Conservation (phyloP, 92 coral and sea anemone genomes). For the Parazoanthus darwini region DNA sequence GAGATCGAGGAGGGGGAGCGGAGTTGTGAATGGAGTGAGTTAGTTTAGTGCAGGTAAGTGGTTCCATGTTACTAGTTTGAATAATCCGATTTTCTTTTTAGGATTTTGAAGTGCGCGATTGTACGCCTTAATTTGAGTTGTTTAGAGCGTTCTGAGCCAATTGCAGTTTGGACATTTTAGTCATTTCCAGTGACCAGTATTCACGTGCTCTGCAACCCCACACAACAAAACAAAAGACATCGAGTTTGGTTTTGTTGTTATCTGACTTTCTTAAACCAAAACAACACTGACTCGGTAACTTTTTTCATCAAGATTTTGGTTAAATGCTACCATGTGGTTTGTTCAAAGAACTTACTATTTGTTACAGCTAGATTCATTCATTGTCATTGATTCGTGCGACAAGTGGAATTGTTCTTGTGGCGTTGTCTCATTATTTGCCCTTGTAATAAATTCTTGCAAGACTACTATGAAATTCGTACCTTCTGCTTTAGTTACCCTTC, state of each 20-base stretch:
- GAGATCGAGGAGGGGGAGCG: neutral
- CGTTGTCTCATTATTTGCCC: too few relatives aligned
- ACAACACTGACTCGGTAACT: neutral
- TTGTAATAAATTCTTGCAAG: too few relatives aligned
- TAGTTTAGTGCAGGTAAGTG: neutral
- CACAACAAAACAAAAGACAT: neutral
- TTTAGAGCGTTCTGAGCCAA: neutral
- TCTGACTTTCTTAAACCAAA: neutral
- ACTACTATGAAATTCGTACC: too few relatives aligned
- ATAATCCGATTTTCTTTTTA: neutral
- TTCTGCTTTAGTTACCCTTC: too few relatives aligned
- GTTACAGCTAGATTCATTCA: too few relatives aligned
- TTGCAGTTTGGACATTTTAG: too few relatives aligned
- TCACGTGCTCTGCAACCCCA: slow-evolving; percentile 1
- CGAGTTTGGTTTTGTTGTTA: neutral
- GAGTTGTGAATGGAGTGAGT: neutral
- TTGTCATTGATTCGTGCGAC: too few relatives aligned
- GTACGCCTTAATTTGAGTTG: too few relatives aligned
- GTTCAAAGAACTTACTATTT: neutral
- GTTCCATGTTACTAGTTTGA: too few relatives aligned
- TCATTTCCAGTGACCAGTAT: too few relatives aligned
- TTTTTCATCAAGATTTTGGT: neutral
- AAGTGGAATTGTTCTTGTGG: too few relatives aligned
- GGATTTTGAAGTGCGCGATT: neutral
- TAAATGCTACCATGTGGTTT: neutral